These are phyloP conservation scores for Ginglymostoma cirratum DNA, from an alignment of 2,113 vertebrate species.

Conservation along the genomic window DNA sequence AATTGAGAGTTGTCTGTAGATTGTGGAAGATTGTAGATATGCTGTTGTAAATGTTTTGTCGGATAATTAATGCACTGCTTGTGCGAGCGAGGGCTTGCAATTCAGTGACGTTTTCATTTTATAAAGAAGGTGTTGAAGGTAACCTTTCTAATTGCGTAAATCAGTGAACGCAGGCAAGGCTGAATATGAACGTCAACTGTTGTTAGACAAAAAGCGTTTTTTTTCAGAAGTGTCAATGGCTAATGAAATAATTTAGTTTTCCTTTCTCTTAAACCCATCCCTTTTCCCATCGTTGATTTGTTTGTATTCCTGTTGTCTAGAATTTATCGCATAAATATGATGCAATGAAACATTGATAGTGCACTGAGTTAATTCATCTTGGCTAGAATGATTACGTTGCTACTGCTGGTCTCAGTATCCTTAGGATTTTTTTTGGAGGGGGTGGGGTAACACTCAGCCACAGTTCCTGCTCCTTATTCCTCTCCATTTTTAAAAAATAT, in stretches of 20 bases:
- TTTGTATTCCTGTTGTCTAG: neutral
- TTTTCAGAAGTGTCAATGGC: neutral
- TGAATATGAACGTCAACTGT: neutral
- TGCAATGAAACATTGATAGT: neutral
- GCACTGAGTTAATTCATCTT: neutral
- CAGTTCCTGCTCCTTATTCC: neutral
- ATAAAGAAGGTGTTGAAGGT: neutral
- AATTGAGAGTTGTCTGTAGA: neutral
- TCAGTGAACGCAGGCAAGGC: neutral
- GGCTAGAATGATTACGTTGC: neutral
- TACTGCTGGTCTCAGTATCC: neutral
- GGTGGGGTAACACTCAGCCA: neutral
- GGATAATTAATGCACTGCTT: neutral
- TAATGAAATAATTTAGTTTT: neutral
- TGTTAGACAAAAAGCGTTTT: neutral
- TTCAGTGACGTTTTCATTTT: neutral
- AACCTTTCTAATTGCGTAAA: neutral
- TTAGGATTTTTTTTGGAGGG: neutral
- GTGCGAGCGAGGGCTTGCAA: neutral
- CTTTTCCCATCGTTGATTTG: neutral
- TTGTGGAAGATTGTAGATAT: neutral
- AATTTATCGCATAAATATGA: neutral
- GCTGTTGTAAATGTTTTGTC: neutral
- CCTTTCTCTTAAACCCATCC: neutral
- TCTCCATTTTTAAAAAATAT: neutral